Evolutionary conservation across 64 coral and sea anemone species (phyloP).

Genomic region (Catalaphyllia jardinei): DNA sequence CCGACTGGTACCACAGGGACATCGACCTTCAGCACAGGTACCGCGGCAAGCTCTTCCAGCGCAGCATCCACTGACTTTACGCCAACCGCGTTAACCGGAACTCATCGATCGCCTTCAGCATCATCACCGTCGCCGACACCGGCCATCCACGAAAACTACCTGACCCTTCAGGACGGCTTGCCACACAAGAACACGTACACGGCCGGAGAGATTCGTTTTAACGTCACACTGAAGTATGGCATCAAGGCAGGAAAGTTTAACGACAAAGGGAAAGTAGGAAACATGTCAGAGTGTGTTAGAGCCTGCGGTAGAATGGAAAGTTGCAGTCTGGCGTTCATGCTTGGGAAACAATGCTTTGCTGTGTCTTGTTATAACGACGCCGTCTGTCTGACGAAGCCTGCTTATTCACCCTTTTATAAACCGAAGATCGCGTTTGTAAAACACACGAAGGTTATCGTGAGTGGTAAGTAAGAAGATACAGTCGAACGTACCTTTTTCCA

Average conservation of each 20-base stretch:
- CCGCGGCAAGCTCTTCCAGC: conserved; percentile 25
- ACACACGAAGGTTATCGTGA: conserved; percentile 39
- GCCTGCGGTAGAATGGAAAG: conserved; percentile 61
- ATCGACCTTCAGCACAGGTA: conserved; percentile 36
- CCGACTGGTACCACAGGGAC: not conserved
- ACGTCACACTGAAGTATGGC: conserved; percentile 80
- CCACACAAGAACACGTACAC: conserved; percentile 68
- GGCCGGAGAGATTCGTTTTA: conserved; percentile 58
- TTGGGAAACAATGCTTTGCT: conserved; percentile 84
- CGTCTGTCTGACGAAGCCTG: conserved; percentile 79
- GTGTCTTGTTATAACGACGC: conserved; percentile 70
- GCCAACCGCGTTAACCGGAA: not conserved
- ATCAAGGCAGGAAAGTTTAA: conserved; percentile 81
- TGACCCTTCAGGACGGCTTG: conserved; percentile 68
- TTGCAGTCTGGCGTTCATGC: conserved; percentile 92
- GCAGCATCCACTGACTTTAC: not conserved
- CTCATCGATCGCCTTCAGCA: conserved; percentile 3
- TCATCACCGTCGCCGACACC: not conserved
- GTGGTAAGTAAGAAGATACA: conserved; percentile 36
- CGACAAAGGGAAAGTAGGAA: conserved; percentile 59
- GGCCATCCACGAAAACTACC: conserved; percentile 69
- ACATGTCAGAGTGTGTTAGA: conserved; percentile 67
- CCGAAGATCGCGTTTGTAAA: conserved; percentile 84
- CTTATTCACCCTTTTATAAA: conserved; percentile 82
- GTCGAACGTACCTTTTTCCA: not conserved